Base-by-base conservation (phyloP, 2,888 invertebrate species). In the Eupithecia dodoneata region DNA sequence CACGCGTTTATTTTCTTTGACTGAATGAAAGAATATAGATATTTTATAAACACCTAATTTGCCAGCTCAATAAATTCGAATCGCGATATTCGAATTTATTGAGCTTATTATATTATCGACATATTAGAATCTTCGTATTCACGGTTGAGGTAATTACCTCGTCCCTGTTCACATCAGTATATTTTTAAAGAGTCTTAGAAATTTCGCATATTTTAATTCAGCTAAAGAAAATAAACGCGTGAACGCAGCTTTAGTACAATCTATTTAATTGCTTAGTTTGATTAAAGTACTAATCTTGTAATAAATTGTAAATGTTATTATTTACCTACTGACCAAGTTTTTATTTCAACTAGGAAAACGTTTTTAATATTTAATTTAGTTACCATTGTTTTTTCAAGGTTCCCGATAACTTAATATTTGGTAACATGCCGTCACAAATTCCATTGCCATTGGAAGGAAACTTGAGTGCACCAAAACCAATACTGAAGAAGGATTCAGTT, bases 401-500 rank as follows among this genome's bases (percentile, higher is more conserved):
- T 76, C 95, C 95, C 71, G 94, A 95, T 30, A 94, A 94, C 79
- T 83, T 95, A 49, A 88, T 95, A 52, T 95, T 90, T 84, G 92
- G 93, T 4, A 94, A 92, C 87, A 85, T 94, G 59, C 94, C 96
- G 71, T 95, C 96, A 4, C 96, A 96, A 88, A 96, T 96, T 83
- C 96, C 96, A 18, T 84, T 96, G 72, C 96, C 96, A 0, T 89
- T 91, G 77, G 95, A 95, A 3, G 89, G 89, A 45, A 90, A 90
- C 72, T 93, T 94, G 6, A 92, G 91, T 81, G 88, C 92, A 76
- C 96, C 96, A 6, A 97, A 97, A 85, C 97, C 97, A 84, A 97
- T 98, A 83, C 88, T 98, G 73, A 98, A 98, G 87, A 98, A 97
- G 88, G 96, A 97, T 65, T 96, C 97, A 9, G 96, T 95, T 45